Conservation (phyloP, 2,888 invertebrate species). For the Tricholauxania praeusta region DNA sequence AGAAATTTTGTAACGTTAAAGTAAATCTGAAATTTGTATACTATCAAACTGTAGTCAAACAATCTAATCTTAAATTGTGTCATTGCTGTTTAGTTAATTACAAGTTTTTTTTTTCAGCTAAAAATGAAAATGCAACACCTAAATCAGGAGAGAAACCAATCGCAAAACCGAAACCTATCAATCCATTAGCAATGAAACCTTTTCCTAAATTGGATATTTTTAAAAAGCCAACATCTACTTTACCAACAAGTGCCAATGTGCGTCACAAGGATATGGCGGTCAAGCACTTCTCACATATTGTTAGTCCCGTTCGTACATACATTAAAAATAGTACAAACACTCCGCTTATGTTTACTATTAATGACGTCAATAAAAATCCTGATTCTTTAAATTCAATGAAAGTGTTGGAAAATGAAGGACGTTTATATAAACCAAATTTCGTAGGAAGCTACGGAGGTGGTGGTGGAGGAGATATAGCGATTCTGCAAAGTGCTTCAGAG, state of each 20-base stretch:
- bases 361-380: slow-evolving; percentile 45
- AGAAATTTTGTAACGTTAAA: too few species aligned
- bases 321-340: slow-evolving; percentile 66
- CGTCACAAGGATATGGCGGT: slow-evolving; percentile 44
- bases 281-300: slow-evolving; percentile 60
- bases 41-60: neutral
- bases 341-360: slow-evolving; percentile 63
- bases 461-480: neutral
- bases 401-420: slow-evolving; percentile 59
- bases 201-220: slow-evolving; percentile 53
- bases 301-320: slow-evolving; percentile 68
- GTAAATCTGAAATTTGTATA: neutral
- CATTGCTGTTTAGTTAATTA: too few species aligned
- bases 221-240: slow-evolving; percentile 48
- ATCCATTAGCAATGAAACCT: slow-evolving; percentile 49
- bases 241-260: slow-evolving; percentile 38
- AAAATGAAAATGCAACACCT: slow-evolving; percentile 37
- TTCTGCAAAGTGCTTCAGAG: neutral
- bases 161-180: slow-evolving; percentile 25
- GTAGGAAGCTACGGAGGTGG: slow-evolving; percentile 11
- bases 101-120: slow-evolving; percentile 6
- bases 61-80: neutral
- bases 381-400: slow-evolving; percentile 50
- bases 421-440: slow-evolving; percentile 46
- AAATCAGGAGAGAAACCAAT: slow-evolving; percentile 43